Base-by-base conservation (phyloP, 2,888 invertebrate genomes). In the Agonopterix heracliana region DNA sequence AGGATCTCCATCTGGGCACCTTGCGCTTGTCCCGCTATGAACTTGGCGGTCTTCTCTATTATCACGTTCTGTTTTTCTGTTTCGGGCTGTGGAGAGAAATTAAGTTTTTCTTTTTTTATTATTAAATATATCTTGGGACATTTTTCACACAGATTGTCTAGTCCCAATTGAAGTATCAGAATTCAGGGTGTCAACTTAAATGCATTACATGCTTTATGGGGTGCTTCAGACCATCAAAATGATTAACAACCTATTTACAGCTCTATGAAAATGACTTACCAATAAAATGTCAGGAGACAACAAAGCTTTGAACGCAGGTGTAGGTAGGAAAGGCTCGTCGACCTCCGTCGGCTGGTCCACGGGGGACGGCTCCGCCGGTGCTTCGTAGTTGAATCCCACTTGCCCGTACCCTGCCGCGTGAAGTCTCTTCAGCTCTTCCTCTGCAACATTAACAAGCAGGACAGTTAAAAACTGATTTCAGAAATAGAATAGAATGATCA, bases 1-100 rank as follows among this genome's bases (percentile, higher is more conserved):
- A 99, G 90, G 60, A 99, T 98, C 88, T 99, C 99, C 98, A 99
- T 98, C 85, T 99, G 99, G 7, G 94, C 91, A 0, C 99, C 99
- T 73, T 98, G 98, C 45, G 92, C 91, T 73, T 98, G 98, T 45
- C 92, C 91, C 61, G 93, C 93, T 61, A 97, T 95, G 80, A 97
- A 97, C 61, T 93, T 89, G 0, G 96, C 96, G 0, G 97, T 99
- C 82, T 97, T 98, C 71, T 98, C 98, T 65, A 99, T 98, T 54
- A 99, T 95, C 10, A 96, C 95, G 76, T 97, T 96, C 64, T 95
- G 92, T 77, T 98, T 98, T 66, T 93, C 90, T 3, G 94, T 94
- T 57, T 93, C 93, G 0, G 98, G 98, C 96, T 98, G 81, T 41
- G 74, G 76, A 64, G 56, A 58, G 59, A 56, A 51, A 50, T 9